phyloP scores from a whole-genome alignment of 2,797 vertebrate species.

The Spea hammondii region DNA sequence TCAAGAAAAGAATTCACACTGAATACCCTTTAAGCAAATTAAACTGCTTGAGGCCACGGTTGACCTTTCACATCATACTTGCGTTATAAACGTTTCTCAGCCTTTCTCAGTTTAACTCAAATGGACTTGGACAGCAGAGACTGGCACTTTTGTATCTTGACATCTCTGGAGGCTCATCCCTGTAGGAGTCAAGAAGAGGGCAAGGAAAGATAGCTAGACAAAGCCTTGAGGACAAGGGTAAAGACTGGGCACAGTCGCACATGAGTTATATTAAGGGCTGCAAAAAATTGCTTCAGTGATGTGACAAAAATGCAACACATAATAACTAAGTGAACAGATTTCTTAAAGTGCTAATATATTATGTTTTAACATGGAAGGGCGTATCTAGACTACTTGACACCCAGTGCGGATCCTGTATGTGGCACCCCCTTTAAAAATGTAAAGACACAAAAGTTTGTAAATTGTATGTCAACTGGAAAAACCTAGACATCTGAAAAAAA shows the following conservation, averaged over 20 bases:
- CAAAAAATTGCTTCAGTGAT: neutral
- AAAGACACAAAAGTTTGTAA: too few species aligned
- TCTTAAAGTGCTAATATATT: too few species aligned
- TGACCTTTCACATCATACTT: constrained; percentile 20
- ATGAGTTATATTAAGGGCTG: neutral
- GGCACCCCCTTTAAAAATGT: too few species aligned
- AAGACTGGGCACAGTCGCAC: neutral
- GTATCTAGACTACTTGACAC: too few species aligned
- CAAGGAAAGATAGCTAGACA: constrained; percentile 4
- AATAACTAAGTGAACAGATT: too few species aligned
- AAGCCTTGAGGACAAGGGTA: neutral
- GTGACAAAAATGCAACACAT: neutral
- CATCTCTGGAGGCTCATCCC: constrained; percentile 7
- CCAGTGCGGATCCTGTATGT: too few species aligned
- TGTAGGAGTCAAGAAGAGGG: constrained; percentile 19
- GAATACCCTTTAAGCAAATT: constrained; percentile 21
- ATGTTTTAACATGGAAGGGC: too few species aligned
- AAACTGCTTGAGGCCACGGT: neutral
- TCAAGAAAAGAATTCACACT: neutral
- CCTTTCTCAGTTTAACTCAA: constrained; percentile 1
- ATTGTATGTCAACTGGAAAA: too few species aligned
- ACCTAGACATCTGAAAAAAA: too few species aligned
- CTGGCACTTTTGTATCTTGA: neutral
- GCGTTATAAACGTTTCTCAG: constrained; percentile 6
- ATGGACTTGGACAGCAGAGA: constrained; percentile 19